These are phyloP conservation scores for Poeciliopsis infans DNA, from an alignment of 2,797 vertebrate genomes.

Conservation along the genomic window DNA sequence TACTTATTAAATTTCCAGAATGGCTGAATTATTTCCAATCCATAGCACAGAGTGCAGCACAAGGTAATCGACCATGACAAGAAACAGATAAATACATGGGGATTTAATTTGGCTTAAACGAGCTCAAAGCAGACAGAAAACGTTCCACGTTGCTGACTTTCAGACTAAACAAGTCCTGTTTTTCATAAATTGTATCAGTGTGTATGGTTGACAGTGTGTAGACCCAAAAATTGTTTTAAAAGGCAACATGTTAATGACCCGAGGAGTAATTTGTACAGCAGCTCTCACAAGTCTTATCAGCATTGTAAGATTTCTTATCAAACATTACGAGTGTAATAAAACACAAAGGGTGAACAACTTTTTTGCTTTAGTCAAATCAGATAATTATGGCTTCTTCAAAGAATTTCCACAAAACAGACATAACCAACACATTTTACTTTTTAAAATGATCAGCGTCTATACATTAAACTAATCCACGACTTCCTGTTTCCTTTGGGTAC, in stretches of 20 bases:
- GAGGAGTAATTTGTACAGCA: constrained; percentile 59
- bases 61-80: neutral
- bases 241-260: constrained; percentile 60
- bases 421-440: neutral
- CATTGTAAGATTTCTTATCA: neutral
- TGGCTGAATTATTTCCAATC: neutral
- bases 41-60: neutral
- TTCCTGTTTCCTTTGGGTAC: too few relatives aligned
- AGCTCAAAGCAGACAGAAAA: constrained; percentile 63
- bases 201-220: constrained; percentile 48
- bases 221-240: constrained; percentile 67
- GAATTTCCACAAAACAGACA: neutral
- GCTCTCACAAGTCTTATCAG: constrained; percentile 28
- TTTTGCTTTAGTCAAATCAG: too few relatives aligned
- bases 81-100: constrained; percentile 76
- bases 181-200: constrained; percentile 74
- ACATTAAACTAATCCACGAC: neutral
- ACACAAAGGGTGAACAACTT: too few relatives aligned
- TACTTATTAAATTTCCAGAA: neutral
- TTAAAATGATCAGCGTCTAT: neutral
- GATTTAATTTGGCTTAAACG: constrained; percentile 79
- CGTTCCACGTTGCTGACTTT: constrained; percentile 68
- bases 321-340: too few relatives aligned
- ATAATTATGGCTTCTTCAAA: too few relatives aligned
- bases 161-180: constrained; percentile 74